Evolutionary conservation across 2,797 vertebrate species (phyloP).

Genomic region (Anniella stebbinsi): DNA sequence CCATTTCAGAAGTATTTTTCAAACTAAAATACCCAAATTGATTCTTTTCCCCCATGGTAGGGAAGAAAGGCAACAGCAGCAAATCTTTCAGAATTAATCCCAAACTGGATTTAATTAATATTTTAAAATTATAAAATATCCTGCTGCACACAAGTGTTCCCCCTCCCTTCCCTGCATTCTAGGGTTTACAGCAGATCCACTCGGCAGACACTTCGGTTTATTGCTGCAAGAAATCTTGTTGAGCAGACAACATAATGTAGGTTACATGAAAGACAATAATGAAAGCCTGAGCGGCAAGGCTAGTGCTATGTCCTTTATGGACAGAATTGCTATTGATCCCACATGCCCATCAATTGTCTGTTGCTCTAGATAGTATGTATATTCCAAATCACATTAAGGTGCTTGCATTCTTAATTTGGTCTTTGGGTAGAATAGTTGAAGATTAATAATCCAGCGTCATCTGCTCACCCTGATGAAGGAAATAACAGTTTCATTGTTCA

Average conservation of each 20-base stretch:
- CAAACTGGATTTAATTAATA: conserved; percentile 9
- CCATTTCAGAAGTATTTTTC: not conserved
- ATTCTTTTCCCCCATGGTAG: not conserved
- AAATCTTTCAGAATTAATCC: conserved; percentile 45
- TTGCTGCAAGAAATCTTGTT: conserved; percentile 67
- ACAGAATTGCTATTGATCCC: conserved; percentile 66
- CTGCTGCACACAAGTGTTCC: not conserved
- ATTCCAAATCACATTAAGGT: not conserved
- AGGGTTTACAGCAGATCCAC: conserved; percentile 16
- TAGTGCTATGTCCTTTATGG: conserved; percentile 56
- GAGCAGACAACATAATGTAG: conserved; percentile 53
- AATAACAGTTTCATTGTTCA: not conserved
- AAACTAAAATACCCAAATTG: not conserved
- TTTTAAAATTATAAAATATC: conserved; percentile 15
- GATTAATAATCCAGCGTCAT: conserved; percentile 13
- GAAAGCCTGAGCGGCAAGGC: conserved; percentile 47
- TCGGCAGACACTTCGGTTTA: conserved; percentile 49
- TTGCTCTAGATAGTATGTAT: conserved; percentile 28
- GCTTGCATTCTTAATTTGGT: conserved; percentile 27
- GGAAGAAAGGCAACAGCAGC: conserved; percentile 4
- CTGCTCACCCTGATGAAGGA: not conserved
- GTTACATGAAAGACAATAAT: conserved; percentile 68
- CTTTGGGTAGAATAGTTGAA: conserved; percentile 34
- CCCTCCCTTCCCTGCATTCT: conserved; percentile 30
- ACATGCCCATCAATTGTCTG: conserved; percentile 29